Conservation (phyloP, 1,140 invertebrate species). For the Oppia nitens region DNA sequence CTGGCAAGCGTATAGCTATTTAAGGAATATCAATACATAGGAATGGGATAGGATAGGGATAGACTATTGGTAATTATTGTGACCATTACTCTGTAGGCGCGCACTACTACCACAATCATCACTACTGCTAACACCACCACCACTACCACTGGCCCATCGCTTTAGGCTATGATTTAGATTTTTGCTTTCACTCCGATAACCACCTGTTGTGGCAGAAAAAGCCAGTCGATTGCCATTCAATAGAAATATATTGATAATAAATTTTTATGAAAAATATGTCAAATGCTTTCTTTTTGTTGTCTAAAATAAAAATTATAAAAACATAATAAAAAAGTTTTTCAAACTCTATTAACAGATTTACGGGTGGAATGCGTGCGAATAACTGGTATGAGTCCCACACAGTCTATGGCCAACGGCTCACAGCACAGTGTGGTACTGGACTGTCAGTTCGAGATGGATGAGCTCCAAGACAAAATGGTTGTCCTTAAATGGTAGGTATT, state of each 20-base stretch:
- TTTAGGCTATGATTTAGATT: neutral
- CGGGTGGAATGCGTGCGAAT: slow-evolving; percentile 6
- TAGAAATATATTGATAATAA: neutral
- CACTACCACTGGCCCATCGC: neutral
- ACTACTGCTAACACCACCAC: no score
- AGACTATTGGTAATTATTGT: no score
- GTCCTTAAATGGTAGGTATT: slow-evolving; percentile 5
- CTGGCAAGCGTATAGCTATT: no score
- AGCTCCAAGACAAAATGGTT: neutral
- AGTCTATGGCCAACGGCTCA: neutral
- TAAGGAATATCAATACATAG: no score
- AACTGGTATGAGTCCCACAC: slow-evolving; percentile 1
- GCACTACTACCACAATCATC: no score
- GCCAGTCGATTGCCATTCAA: neutral
- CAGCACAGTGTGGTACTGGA: slow-evolving; percentile 7
- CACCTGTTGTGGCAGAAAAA: neutral
- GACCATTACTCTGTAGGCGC: no score
- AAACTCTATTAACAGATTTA: neutral
- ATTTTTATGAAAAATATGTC: no score
- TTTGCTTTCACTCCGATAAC: neutral
- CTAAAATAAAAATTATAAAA: no score
- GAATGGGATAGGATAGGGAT: no score
- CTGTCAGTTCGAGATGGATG: slow-evolving; percentile 8
- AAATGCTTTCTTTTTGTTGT: no score
- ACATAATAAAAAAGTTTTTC: no score